These are phyloP conservation scores for Tanaodytes sp. DNA, from an alignment of 2,888 invertebrate genomes.

Conservation along the genomic window DNA sequence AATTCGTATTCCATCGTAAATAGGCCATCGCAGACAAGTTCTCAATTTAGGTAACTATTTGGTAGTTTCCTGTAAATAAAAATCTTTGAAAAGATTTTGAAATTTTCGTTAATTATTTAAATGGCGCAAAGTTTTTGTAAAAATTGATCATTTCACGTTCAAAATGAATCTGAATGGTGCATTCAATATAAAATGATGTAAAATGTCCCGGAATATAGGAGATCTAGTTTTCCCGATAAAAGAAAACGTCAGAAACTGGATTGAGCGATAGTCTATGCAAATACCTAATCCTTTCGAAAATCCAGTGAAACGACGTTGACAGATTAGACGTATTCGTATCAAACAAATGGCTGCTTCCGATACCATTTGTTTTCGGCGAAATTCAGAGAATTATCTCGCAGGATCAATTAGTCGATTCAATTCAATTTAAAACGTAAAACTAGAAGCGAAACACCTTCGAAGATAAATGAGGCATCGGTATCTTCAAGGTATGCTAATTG, in stretches of 20 bases:
- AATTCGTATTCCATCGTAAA: too few relatives aligned
- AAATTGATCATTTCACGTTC: too few relatives aligned
- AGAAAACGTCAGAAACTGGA: slow-evolving; percentile 51
- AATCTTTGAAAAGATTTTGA: too few relatives aligned
- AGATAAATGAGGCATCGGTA: slow-evolving; percentile 22
- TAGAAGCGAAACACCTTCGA: slow-evolving; percentile 1
- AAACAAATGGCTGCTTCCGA: slow-evolving; percentile 39
- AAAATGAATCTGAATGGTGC: too few relatives aligned
- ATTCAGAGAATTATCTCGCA: slow-evolving; percentile 16
- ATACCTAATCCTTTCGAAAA: slow-evolving; percentile 71
- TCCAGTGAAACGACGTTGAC: slow-evolving; percentile 71
- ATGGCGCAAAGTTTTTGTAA: too few relatives aligned
- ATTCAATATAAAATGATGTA: too few relatives aligned
- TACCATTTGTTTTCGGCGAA: slow-evolving; percentile 41
- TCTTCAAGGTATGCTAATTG: slow-evolving; percentile 31
- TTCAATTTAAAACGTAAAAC: slow-evolving; percentile 12
- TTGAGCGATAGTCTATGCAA: slow-evolving; percentile 72
- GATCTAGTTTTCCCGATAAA: too few relatives aligned
- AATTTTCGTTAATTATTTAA: too few relatives aligned
- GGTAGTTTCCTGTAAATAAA: too few relatives aligned
- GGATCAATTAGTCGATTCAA: slow-evolving; percentile 28
- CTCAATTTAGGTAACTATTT: too few relatives aligned
- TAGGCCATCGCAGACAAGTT: too few relatives aligned
- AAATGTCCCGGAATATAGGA: too few relatives aligned
- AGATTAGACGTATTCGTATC: slow-evolving; percentile 60